Percentiles rank a stretch among this genome's conserved stretches.
Conservation (phyloP, 64 coral and sea anemone genomes). For the Anthopleura sola region DNA sequence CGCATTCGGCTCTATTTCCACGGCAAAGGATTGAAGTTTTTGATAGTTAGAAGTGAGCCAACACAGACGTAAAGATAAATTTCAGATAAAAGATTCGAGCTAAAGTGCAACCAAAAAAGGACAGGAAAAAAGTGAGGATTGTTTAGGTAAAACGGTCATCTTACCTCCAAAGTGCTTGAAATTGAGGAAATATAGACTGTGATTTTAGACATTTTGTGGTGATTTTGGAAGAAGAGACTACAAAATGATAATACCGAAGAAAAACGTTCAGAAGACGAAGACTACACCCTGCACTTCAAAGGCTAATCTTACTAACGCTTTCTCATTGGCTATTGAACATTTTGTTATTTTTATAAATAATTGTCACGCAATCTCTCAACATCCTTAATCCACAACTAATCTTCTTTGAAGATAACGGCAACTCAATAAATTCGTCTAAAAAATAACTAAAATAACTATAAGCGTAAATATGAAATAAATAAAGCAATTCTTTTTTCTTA, state of each 20-base stretch:
- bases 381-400: background rate
- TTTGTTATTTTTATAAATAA: background rate
- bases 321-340: background rate
- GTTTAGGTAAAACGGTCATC: background rate
- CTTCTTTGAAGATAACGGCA: background rate
- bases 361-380: background rate
- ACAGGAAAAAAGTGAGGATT: background rate
- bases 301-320: background rate
- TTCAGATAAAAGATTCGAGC: background rate
- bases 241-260: background rate
- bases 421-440: background rate
- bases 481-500: background rate
- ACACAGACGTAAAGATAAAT: conserved; percentile 3
- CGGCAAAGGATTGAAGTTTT: background rate
- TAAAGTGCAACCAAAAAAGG: background rate
- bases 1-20: background rate
- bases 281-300: conserved; percentile 7
- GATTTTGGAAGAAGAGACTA: background rate
- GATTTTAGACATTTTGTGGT: conserved; percentile 24
- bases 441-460: background rate
- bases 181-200: conserved; percentile 49
- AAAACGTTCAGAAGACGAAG: background rate
- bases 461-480: background rate
- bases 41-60: conserved; percentile 1
- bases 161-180: conserved; percentile 64